Evolutionary conservation across 2,113 vertebrate genomes (phyloP).

Genomic region (Odontesthes bonariensis): DNA sequence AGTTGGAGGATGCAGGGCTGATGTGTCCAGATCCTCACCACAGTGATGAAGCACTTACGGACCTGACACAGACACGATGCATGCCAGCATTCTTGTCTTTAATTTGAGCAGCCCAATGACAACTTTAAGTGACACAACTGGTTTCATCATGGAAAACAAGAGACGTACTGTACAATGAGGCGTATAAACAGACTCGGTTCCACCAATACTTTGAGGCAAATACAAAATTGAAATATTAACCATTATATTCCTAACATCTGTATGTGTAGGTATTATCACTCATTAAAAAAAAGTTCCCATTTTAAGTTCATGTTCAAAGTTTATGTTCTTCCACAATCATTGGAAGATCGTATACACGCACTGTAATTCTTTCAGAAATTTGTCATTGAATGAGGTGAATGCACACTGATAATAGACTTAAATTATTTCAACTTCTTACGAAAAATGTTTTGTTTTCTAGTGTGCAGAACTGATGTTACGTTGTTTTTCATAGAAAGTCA

Average conservation of each 20-base stretch:
- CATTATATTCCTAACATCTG: too few species aligned
- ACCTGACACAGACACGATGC: slow-evolving; percentile 58
- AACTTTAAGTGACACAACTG: slow-evolving; percentile 25
- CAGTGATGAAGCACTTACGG: slow-evolving; percentile 55
- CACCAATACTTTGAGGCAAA: not conserved
- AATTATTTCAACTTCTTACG: too few species aligned
- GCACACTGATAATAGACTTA: not conserved
- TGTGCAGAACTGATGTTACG: not conserved
- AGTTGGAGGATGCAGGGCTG: slow-evolving; percentile 19
- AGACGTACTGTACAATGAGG: slow-evolving; percentile 14
- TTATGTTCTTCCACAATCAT: too few species aligned
- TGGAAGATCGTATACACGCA: too few species aligned
- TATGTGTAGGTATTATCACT: too few species aligned
- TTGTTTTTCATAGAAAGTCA: not conserved
- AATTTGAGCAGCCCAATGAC: slow-evolving; percentile 27
- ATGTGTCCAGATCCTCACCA: slow-evolving; percentile 42
- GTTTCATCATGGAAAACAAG: slow-evolving; percentile 58
- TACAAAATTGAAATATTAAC: not conserved
- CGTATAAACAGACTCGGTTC: too few species aligned
- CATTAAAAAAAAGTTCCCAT: too few species aligned
- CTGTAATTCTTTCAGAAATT: not conserved
- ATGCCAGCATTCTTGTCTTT: slow-evolving; percentile 9
- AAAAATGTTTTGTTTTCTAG: not conserved
- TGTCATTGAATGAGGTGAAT: not conserved
- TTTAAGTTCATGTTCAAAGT: too few species aligned